phyloP scores from a whole-genome alignment of 1,140 invertebrate genomes.

The Trichogramma pretiosum region DNA sequence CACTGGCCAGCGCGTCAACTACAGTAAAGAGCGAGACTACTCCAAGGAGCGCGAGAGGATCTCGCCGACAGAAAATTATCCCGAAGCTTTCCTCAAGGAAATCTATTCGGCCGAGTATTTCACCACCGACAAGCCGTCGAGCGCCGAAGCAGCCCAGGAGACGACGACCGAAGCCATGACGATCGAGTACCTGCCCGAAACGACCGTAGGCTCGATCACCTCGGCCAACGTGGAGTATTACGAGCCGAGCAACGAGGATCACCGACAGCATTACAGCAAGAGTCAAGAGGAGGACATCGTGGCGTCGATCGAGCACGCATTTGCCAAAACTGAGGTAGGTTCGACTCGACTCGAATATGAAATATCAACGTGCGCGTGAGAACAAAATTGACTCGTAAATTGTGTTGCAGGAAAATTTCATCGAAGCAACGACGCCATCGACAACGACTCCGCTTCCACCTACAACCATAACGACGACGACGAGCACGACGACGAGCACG shows the following conservation, averaged over 20 bases:
- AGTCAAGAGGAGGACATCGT: conserved; percentile 19
- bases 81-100: conserved; percentile 15
- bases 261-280: conserved; percentile 5
- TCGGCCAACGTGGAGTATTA: conserved; percentile 28
- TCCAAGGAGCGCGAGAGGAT: conserved; percentile 6
- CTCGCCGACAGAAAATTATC: conserved; percentile 17
- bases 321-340: conserved; percentile 29
- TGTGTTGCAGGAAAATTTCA: conserved; percentile 15
- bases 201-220: background rate
- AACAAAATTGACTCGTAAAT: too few species aligned
- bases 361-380: too few species aligned
- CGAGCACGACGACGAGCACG: conserved; percentile 21
- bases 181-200: conserved; percentile 6
- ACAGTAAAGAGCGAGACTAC: conserved; percentile 1
- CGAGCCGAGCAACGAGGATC: conserved; percentile 22
- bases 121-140: background rate
- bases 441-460: conserved; percentile 8
- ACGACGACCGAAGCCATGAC: conserved; percentile 4
- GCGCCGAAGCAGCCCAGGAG: background rate
- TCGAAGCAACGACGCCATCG: conserved; percentile 18
- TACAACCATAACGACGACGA: conserved; percentile 20
- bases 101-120: conserved; percentile 8
- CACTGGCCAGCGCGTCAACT: conserved; percentile 3
- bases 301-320: conserved; percentile 30
- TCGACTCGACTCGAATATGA: too few species aligned